phyloP scores from a whole-genome alignment of 2,797 vertebrate species.

The Aeoliscus strigatus region DNA sequence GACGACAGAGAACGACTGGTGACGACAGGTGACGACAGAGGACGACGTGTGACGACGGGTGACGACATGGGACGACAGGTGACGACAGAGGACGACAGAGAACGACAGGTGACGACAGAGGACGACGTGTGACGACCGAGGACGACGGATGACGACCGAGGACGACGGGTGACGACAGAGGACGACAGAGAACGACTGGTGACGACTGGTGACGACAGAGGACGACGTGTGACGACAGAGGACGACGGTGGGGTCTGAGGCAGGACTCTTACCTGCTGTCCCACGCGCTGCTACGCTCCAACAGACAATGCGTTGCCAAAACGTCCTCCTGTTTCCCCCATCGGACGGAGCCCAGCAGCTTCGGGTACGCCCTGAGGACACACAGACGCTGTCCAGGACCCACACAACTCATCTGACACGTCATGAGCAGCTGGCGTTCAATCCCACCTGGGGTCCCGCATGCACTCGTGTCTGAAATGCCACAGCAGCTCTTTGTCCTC shows the following conservation, averaged over 20 bases:
- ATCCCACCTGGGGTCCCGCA: slow-evolving; percentile 83
- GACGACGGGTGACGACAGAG: background rate
- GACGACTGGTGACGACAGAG: background rate
- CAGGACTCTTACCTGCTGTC: slow-evolving; percentile 73
- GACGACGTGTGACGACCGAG: background rate
- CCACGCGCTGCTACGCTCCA: slow-evolving; percentile 87
- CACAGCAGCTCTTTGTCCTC: slow-evolving; percentile 97
- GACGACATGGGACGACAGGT: too few relatives aligned
- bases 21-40: background rate
- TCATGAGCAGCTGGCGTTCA: background rate
- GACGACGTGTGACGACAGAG: background rate
- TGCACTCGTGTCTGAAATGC: slow-evolving; percentile 94
- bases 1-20: too few relatives aligned
- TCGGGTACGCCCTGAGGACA: slow-evolving; percentile 84
- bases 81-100: background rate
- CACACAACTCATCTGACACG: background rate
- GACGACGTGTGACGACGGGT: background rate
- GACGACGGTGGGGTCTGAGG: accelerated
- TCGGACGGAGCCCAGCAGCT: slow-evolving; percentile 90
- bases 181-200: background rate
- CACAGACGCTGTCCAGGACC: too few relatives aligned
- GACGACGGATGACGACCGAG: accelerated
- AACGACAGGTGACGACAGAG: background rate
- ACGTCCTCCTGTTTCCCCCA: slow-evolving; percentile 96
- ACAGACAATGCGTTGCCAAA: slow-evolving; percentile 82